Evolutionary conservation across 1,140 invertebrate genomes (phyloP).

Genomic region (Pectinophora gossypiella): DNA sequence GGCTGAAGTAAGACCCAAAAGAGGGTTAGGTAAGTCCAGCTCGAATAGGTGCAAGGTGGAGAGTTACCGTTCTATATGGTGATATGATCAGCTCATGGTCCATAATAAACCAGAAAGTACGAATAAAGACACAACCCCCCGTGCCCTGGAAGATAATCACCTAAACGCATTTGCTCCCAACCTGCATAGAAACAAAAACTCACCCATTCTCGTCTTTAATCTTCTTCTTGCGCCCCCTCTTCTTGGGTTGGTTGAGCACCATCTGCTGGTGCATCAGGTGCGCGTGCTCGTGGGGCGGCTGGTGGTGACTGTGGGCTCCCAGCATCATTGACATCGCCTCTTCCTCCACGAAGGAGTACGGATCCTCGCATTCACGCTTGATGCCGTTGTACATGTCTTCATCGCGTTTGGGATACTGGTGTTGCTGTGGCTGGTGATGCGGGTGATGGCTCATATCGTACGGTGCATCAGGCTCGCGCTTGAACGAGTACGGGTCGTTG

Average conservation of each 20-base stretch:
- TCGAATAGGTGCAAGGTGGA: no score
- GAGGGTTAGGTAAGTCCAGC: no score
- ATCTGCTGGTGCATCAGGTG: constrained; percentile 62
- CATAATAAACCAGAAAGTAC: no score
- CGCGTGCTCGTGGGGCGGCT: constrained; percentile 46
- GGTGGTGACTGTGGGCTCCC: constrained; percentile 53
- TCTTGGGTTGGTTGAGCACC: constrained; percentile 82
- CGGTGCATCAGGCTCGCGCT: constrained; percentile 56
- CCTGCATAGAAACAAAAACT: no score
- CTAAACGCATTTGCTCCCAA: no score
- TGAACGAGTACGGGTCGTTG: constrained; percentile 50
- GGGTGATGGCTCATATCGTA: constrained; percentile 67
- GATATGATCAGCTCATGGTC: no score
- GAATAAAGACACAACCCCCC: no score
- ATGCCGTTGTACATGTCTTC: constrained; percentile 67
- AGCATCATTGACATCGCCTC: constrained; percentile 77
- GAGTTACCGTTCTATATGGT: no score
- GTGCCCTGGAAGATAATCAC: no score
- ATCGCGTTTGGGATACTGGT: constrained; percentile 46
- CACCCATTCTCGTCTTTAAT: constrained; percentile 78
- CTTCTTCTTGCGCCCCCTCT: constrained; percentile 89
- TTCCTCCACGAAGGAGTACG: constrained; percentile 89
- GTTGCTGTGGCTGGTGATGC: constrained; percentile 29
- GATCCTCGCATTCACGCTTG: constrained; percentile 77
- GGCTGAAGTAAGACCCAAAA: no score